Evolutionary conservation across 2,797 vertebrate genomes (phyloP).

Genomic region (Momotus momota): DNA sequence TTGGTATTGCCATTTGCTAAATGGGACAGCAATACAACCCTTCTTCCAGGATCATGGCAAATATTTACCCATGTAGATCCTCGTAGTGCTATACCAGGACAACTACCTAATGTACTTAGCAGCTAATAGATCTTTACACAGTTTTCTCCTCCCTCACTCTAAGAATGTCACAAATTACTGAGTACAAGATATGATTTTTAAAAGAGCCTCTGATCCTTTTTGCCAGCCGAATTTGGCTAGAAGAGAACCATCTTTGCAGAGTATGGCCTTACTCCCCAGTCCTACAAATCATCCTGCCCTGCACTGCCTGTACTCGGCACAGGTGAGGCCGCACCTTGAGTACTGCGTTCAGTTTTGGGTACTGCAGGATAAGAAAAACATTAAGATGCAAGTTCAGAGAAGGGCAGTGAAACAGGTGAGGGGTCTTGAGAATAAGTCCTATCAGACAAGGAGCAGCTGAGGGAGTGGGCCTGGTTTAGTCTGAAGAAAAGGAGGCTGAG

Average conservation of each 20-base stretch:
- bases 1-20: not conserved
- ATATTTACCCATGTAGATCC: not conserved
- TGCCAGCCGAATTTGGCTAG: not conserved
- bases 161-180: not conserved
- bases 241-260: not conserved
- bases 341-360: too few species aligned
- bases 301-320: too few species aligned
- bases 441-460: too few species aligned
- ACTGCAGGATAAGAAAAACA: too few species aligned
- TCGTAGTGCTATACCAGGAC: not conserved
- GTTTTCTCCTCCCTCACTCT: not conserved
- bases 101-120: not conserved
- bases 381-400: too few species aligned
- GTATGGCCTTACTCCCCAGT: not conserved
- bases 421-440: too few species aligned
- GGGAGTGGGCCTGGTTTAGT: too few species aligned
- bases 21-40: rapidly evolving
- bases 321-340: too few species aligned
- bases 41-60: not conserved
- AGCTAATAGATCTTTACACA: not conserved
- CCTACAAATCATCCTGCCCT: not conserved
- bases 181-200: not conserved
- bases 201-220: not conserved
- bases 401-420: too few species aligned
- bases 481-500: too few species aligned